Conservation (phyloP, 2,888 invertebrate genomes). For the Terebella lapidaria region DNA sequence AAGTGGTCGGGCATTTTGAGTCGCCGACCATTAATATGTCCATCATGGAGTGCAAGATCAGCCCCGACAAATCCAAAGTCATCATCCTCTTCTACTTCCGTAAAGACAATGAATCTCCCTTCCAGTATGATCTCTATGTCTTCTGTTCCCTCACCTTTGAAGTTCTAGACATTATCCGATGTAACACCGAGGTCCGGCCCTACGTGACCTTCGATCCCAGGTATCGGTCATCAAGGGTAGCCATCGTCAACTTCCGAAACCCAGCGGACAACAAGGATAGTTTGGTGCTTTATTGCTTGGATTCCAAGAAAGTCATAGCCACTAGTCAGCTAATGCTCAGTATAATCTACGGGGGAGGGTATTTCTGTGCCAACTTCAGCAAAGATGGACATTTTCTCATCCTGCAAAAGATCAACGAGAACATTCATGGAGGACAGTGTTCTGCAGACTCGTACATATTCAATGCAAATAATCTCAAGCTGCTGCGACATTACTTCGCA, state of each 20-base stretch:
- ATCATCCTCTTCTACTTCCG: conserved; percentile 22
- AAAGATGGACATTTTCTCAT: conserved; percentile 22
- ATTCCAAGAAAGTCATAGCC: conserved; percentile 9
- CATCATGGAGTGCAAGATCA: conserved; percentile 23
- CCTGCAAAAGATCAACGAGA: conserved; percentile 26
- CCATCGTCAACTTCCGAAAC: conserved; percentile 22
- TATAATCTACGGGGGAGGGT: conserved; percentile 21
- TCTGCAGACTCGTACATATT: conserved; percentile 27
- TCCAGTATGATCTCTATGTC: conserved; percentile 24
- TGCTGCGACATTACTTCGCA: conserved; percentile 23
- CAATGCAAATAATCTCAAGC: conserved; percentile 17
- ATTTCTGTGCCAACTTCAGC: conserved; percentile 24
- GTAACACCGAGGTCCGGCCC: conserved; percentile 26
- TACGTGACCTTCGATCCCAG: conserved; percentile 27
- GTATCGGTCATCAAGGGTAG: conserved; percentile 20
- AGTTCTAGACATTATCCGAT: conserved; percentile 13
- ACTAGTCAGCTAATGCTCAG: conserved; percentile 22
- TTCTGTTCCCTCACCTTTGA: conserved; percentile 20
- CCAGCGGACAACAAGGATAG: conserved; percentile 15
- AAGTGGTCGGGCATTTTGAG: conserved; percentile 13
- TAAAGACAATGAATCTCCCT: conserved; percentile 7
- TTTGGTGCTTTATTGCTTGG: conserved; percentile 21
- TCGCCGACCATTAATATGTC: conserved; percentile 24
- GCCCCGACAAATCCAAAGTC: conserved; percentile 21
- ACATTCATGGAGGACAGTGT: conserved; percentile 21